These are phyloP conservation scores for Hystrix brachyura DNA, from an alignment of 2,113 vertebrate genomes.

Conservation along the genomic window DNA sequence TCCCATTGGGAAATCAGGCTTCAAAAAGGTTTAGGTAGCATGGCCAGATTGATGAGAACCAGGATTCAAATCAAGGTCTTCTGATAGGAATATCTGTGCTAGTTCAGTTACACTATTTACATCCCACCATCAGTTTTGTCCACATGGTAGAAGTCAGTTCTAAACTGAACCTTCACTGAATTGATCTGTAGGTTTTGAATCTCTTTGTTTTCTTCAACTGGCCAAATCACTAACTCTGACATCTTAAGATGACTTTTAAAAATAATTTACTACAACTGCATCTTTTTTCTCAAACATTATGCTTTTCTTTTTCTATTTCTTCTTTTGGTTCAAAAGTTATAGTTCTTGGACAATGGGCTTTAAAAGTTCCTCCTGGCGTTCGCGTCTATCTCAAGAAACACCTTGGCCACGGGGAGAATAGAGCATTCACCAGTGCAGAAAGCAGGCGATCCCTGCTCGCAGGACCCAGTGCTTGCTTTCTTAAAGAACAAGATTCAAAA, in stretches of 20 bases:
- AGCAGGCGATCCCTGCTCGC: background rate
- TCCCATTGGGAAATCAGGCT: background rate
- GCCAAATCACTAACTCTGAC: conserved; percentile 3
- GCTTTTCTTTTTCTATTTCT: background rate
- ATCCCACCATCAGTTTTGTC: background rate
- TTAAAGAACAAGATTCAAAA: conserved; percentile 32
- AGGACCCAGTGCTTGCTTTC: background rate
- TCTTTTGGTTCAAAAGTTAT: conserved; percentile 38
- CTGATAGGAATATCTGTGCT: background rate
- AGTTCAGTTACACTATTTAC: background rate
- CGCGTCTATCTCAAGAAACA: conserved; percentile 15
- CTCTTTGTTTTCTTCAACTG: conserved; percentile 2
- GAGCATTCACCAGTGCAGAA: background rate
- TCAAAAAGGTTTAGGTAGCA: background rate
- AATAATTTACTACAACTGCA: background rate
- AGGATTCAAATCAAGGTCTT: background rate
- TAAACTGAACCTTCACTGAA: background rate
- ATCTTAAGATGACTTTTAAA: background rate
- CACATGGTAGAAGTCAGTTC: conserved; percentile 16
- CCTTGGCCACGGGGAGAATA: background rate
- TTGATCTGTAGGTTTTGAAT: background rate
- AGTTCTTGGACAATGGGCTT: background rate
- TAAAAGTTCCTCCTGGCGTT: conserved; percentile 27
- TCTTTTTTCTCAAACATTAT: conserved; percentile 5
- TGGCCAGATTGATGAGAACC: background rate